phyloP scores from a whole-genome alignment of 1,140 invertebrate species.

The Trachymyrmex cornetzi region DNA sequence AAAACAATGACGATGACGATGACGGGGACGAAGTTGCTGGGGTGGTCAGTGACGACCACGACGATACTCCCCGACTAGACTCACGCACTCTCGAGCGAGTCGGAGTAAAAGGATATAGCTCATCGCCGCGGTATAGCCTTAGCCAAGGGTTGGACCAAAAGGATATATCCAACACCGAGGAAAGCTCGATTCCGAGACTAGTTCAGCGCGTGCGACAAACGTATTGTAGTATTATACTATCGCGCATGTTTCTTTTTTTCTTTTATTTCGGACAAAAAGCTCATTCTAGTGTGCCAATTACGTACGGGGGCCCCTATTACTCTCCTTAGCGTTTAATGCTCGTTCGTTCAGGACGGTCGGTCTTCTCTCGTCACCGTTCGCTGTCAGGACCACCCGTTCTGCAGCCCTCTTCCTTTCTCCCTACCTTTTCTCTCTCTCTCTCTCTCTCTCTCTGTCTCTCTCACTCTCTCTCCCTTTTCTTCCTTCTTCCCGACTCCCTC shows the following conservation, averaged over 20 bases:
- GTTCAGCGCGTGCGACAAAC: constrained; percentile 30
- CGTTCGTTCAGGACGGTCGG: constrained; percentile 38
- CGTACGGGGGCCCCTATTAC: constrained; percentile 20
- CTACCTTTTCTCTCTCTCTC: constrained; percentile 30
- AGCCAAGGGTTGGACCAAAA: constrained; percentile 77
- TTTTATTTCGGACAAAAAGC: constrained; percentile 45
- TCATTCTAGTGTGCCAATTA: constrained; percentile 52
- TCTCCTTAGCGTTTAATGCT: constrained; percentile 28
- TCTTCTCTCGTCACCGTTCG: constrained; percentile 45
- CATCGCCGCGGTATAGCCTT: constrained; percentile 56
- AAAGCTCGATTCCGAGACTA: constrained; percentile 53
- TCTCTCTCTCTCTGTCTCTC: background rate
- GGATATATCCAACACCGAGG: constrained; percentile 78
- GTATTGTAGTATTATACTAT: constrained; percentile 54
- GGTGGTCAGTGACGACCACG: constrained; percentile 13
- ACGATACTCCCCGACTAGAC: constrained; percentile 20
- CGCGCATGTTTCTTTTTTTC: constrained; percentile 54
- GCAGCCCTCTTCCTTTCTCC: constrained; percentile 48
- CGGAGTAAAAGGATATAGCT: constrained; percentile 37
- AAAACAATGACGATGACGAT: constrained; percentile 31
- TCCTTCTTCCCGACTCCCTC: constrained; percentile 15
- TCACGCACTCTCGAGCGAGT: constrained; percentile 52
- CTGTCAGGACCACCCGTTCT: constrained; percentile 62
- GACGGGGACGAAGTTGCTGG: constrained; percentile 42
- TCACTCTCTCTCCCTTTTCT: background rate